A percentile compares a stretch with the other conserved stretches of the same genome.
Evolutionary conservation across 2,113 vertebrate genomes (phyloP).

Genomic region (Tetrax tetrax): DNA sequence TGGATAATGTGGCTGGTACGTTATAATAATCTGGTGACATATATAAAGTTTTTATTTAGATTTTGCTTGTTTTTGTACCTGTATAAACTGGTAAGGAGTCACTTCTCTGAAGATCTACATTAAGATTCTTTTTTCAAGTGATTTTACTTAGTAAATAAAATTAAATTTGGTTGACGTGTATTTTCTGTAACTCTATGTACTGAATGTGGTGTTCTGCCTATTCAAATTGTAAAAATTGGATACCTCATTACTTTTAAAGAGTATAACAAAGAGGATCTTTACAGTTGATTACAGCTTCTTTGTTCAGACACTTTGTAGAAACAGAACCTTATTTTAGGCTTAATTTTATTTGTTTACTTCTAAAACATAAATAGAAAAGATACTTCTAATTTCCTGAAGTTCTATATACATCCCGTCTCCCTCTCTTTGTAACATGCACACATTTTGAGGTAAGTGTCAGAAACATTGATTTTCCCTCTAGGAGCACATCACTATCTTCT

Average conservation of each 20-base stretch:
- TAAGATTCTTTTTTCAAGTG: background rate
- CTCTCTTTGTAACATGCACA: background rate
- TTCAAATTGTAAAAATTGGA: background rate
- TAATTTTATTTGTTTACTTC: background rate
- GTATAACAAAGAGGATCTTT: background rate
- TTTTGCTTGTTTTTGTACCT: background rate
- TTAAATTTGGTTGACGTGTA: background rate
- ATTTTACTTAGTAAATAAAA: background rate
- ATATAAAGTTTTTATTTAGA: background rate
- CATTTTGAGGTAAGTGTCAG: background rate
- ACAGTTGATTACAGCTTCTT: background rate
- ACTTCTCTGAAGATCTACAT: background rate
- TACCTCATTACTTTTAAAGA: background rate
- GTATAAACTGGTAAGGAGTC: background rate
- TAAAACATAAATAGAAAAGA: background rate
- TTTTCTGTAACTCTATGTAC: background rate
- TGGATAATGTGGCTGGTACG: background rate
- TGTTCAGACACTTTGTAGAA: background rate
- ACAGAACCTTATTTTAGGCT: background rate
- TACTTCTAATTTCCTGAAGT: background rate
- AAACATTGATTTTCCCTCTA: conserved; percentile 26
- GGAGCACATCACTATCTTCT: conserved; percentile 11
- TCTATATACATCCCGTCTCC: background rate
- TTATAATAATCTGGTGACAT: background rate
- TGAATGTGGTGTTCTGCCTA: background rate